Conservation (phyloP, 2,797 vertebrate species). For the Onychomys leucogaster region DNA sequence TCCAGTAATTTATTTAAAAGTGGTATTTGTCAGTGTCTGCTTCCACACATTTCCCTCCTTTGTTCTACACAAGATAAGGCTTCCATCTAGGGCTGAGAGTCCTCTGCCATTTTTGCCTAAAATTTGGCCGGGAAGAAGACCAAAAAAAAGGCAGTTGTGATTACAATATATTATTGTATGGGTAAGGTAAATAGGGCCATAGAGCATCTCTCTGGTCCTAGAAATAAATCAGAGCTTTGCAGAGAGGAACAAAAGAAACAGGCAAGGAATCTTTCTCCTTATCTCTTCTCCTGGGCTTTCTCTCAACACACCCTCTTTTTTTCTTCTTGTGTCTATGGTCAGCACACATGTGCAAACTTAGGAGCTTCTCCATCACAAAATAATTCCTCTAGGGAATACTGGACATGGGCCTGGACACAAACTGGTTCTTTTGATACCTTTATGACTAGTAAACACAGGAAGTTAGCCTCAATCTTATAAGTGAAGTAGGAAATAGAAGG, state of each 20-base stretch:
- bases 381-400: background rate
- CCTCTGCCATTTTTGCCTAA: background rate
- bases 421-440: background rate
- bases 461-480: background rate
- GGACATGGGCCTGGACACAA: background rate
- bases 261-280: background rate
- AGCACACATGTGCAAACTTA: background rate
- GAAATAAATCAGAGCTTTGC: background rate
- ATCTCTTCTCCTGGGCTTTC: background rate
- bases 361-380: background rate
- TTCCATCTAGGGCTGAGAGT: background rate
- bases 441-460: background rate
- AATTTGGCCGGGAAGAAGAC: background rate
- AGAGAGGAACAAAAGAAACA: background rate
- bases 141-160: background rate
- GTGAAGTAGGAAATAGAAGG: background rate
- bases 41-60: background rate
- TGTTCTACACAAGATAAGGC: background rate
- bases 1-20: slow-evolving; percentile 31
- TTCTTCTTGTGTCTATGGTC: background rate
- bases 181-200: background rate
- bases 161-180: background rate
- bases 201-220: background rate
- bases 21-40: background rate
- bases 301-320: background rate